Evolutionary conservation across 1,140 invertebrate genomes (phyloP).

Genomic region (Agrilus planipennis): DNA sequence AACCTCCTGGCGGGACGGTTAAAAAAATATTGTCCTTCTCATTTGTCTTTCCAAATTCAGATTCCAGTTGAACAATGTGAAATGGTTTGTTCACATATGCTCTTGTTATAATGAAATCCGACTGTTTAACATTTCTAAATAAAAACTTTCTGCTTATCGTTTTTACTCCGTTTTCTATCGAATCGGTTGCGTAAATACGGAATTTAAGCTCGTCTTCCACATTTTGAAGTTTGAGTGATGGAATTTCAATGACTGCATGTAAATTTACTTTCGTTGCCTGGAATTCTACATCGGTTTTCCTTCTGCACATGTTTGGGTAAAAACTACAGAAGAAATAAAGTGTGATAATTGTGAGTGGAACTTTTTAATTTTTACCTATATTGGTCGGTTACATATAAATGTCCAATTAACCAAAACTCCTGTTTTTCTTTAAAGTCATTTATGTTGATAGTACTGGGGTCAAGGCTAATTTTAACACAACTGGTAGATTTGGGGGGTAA

Average conservation of each 20-base stretch:
- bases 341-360: not conserved
- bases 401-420: slow-evolving; percentile 12
- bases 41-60: too few relatives aligned
- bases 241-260: slow-evolving; percentile 12
- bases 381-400: slow-evolving; percentile 6
- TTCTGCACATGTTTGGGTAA: slow-evolving; percentile 16
- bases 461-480: too few relatives aligned
- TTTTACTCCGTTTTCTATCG: slow-evolving; percentile 10
- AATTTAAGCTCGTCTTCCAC: slow-evolving; percentile 7
- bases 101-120: too few relatives aligned
- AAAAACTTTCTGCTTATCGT: slow-evolving; percentile 6
- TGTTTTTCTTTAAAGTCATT: slow-evolving; percentile 8
- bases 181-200: slow-evolving; percentile 17
- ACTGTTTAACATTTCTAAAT: slow-evolving; percentile 4
- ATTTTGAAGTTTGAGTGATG: slow-evolving; percentile 9
- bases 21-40: too few relatives aligned
- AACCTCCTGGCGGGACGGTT: slow-evolving; percentile 37
- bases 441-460: slow-evolving; percentile 7
- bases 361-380: slow-evolving; percentile 10
- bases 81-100: slow-evolving; percentile 7
- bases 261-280: slow-evolving; percentile 13
- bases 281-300: slow-evolving; percentile 10
- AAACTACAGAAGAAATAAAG: slow-evolving; percentile 7
- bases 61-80: not conserved
- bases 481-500: too few relatives aligned